Percentiles rank a stretch among this genome's conserved stretches.
These are phyloP conservation scores for Etia nguti DNA, from an alignment of 2,113 vertebrate species.

Conservation along the genomic window DNA sequence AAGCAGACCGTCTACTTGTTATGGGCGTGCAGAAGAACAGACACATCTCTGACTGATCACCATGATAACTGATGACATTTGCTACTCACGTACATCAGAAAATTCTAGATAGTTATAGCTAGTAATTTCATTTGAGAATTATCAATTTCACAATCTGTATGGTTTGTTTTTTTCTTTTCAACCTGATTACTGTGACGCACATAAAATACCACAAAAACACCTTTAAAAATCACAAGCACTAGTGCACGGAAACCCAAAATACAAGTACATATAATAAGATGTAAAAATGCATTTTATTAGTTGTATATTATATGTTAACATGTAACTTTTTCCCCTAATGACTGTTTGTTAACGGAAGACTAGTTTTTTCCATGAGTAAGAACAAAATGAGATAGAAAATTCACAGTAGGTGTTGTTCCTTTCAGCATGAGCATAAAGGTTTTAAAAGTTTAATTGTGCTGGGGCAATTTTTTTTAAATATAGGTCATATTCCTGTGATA, in stretches of 20 bases:
- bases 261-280: neutral
- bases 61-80: neutral
- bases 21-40: neutral
- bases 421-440: neutral
- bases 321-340: neutral
- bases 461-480: neutral
- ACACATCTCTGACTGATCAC: neutral
- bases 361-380: neutral
- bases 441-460: neutral
- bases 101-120: neutral
- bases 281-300: neutral
- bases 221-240: neutral
- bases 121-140: neutral
- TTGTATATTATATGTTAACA: neutral
- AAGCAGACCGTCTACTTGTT: neutral
- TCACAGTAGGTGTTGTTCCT: neutral
- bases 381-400: neutral
- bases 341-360: neutral
- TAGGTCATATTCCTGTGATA: neutral
- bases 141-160: neutral
- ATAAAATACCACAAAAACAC: neutral
- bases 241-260: neutral
- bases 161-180: neutral
- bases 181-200: neutral
- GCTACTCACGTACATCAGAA: neutral